A percentile compares a stretch with the other conserved stretches of the same genome.
Evolutionary conservation across 2,888 invertebrate species (phyloP).

Genomic region (Drosophila ezoana): DNA sequence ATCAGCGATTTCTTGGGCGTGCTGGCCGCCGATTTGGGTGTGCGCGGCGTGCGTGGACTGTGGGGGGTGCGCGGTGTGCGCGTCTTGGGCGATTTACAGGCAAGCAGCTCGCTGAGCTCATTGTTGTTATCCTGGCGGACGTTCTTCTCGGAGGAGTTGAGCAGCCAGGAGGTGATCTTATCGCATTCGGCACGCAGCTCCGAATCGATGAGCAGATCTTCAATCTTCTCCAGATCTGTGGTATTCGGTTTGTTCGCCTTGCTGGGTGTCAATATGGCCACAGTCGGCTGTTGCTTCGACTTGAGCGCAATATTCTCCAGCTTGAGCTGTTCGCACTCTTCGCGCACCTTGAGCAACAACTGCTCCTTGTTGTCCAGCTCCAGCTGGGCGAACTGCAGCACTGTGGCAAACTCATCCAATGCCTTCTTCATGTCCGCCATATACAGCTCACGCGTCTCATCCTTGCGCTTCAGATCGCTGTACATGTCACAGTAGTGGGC

Average conservation of each 20-base stretch:
- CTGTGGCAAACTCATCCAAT: conserved; percentile 84
- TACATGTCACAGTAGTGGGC: conserved; percentile 84
- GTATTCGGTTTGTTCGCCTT: conserved; percentile 79
- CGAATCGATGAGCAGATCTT: conserved; percentile 81
- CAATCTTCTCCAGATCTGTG: conserved; percentile 82
- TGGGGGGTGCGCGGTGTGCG: conserved; percentile 69
- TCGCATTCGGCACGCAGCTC: conserved; percentile 83
- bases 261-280: conserved; percentile 60
- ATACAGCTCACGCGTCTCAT: conserved; percentile 84
- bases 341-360: conserved; percentile 77
- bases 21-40: conserved; percentile 61
- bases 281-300: conserved; percentile 77
- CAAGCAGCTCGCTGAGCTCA: conserved; percentile 78
- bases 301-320: conserved; percentile 84
- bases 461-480: conserved; percentile 83
- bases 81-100: conserved; percentile 66
- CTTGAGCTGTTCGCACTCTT: conserved; percentile 84
- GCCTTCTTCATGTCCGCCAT: conserved; percentile 85
- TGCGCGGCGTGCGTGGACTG: conserved; percentile 76
- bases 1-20: conserved; percentile 84
- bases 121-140: conserved; percentile 77
- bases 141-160: conserved; percentile 77
- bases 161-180: conserved; percentile 83
- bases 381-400: conserved; percentile 84
- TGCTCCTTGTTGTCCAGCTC: conserved; percentile 85